Evolutionary conservation across 2,113 vertebrate species (phyloP).

Genomic region (Rattus norvegicus): GRCr8 NC_086027.1:72430001-72430500

Average conservation of each 20-base stretch:
- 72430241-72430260: background rate
- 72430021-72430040: background rate
- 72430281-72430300: background rate
- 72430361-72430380: background rate
- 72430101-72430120: background rate
- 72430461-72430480: background rate
- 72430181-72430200: slow-evolving; percentile 18
- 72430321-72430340: background rate
- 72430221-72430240: background rate
- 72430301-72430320: background rate
- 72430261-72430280: background rate
- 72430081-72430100: background rate
- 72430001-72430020: background rate
- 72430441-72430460: slow-evolving; percentile 35
- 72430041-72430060: background rate
- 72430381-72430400: background rate
- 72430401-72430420: background rate
- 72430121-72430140: background rate
- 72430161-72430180: background rate
- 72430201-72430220: background rate
- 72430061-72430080: background rate
- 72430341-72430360: background rate
- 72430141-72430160: background rate
- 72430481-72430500: background rate
- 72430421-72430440: slow-evolving; percentile 20